Percentiles rank a stretch among this genome's conserved stretches.
phyloP scores from a whole-genome alignment of 2,888 invertebrate species.

The Dicroscelio sp. region DNA sequence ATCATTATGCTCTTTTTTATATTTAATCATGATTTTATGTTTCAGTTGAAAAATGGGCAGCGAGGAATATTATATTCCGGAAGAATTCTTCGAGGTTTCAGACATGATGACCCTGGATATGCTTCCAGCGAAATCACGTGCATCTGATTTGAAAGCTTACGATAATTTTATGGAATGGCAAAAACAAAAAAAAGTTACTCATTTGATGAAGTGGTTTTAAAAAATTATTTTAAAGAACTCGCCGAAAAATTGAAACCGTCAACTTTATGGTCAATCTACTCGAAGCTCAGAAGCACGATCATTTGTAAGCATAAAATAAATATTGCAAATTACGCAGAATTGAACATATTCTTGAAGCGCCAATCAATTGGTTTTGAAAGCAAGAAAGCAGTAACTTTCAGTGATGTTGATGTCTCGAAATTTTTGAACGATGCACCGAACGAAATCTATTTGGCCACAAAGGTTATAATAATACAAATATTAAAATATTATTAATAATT shows the following conservation, averaged over 20 bases:
- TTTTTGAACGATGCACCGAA: constrained; percentile 12
- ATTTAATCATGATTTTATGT: background rate
- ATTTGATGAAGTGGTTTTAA: background rate
- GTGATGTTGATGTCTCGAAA: background rate
- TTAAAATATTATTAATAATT: constrained; percentile 2
- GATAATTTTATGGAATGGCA: background rate
- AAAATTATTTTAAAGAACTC: background rate
- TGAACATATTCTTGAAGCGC: background rate
- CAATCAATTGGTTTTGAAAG: constrained; percentile 7
- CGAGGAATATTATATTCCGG: constrained; percentile 11
- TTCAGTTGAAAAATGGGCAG: background rate
- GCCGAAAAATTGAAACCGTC: background rate
- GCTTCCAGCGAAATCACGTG: background rate
- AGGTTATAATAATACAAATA: constrained; percentile 1
- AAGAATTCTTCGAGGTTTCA: background rate
- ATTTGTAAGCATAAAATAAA: background rate
- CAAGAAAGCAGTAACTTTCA: background rate
- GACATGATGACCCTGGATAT: background rate
- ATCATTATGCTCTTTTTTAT: background rate
- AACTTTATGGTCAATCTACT: background rate
- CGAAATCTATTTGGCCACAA: background rate
- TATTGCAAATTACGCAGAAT: background rate
- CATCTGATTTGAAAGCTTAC: background rate
- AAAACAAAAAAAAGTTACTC: background rate
- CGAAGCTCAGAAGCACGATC: background rate